Conservation (phyloP, 2,888 invertebrate species). For the Lasioglossum villosulum region DNA sequence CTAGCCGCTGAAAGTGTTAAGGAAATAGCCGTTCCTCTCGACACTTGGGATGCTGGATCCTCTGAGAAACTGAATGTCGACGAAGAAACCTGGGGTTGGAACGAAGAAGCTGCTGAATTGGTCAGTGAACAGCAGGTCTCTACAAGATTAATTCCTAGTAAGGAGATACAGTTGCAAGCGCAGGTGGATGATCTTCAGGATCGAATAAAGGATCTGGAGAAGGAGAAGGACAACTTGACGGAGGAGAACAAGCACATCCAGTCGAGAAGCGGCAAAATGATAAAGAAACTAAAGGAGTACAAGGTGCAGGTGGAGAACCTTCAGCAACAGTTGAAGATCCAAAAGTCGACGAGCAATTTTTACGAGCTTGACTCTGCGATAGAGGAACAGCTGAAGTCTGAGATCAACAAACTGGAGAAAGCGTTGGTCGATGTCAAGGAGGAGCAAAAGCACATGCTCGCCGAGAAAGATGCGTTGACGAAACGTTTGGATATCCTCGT, state of each 20-base stretch:
- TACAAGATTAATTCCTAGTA: conserved; percentile 66
- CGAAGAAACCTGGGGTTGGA: conserved; percentile 88
- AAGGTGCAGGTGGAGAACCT: conserved; percentile 89
- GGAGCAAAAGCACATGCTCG: conserved; percentile 87
- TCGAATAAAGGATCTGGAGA: conserved; percentile 85
- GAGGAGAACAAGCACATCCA: conserved; percentile 61
- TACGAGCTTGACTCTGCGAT: conserved; percentile 91
- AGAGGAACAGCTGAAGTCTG: conserved; percentile 91
- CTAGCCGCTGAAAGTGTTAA: not conserved
- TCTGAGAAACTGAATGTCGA: conserved; percentile 79
- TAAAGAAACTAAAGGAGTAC: conserved; percentile 94
- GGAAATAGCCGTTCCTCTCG: conserved; percentile 76
- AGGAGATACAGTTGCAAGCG: conserved; percentile 78
- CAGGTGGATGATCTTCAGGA: conserved; percentile 87
- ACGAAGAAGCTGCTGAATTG: conserved; percentile 85
- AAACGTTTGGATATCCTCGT: conserved; percentile 91
- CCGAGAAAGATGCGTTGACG: conserved; percentile 89
- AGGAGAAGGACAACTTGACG: conserved; percentile 60
- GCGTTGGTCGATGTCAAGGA: conserved; percentile 87
- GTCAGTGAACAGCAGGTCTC: conserved; percentile 83
- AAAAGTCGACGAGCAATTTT: conserved; percentile 85
- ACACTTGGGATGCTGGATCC: conserved; percentile 82
- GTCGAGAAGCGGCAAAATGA: conserved; percentile 90
- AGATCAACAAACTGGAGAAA: conserved; percentile 89
- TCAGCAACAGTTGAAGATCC: conserved; percentile 86